Evolutionary conservation across 2,113 vertebrate species (phyloP).

Genomic region (Thalassarche chlororhynchos): DNA sequence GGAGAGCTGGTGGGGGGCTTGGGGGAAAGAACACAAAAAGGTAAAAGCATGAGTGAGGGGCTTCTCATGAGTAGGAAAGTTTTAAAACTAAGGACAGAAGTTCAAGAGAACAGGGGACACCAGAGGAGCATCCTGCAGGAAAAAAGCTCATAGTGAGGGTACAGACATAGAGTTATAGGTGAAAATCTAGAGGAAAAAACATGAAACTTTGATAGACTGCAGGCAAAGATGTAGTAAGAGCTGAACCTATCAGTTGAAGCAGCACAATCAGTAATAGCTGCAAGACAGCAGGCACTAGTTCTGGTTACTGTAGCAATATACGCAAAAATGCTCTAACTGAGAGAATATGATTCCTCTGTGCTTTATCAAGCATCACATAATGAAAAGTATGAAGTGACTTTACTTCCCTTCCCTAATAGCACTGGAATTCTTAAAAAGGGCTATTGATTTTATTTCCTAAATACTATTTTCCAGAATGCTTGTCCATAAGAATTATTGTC

Average conservation of each 20-base stretch:
- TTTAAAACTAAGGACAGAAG: neutral
- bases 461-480: neutral
- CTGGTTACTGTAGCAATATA: neutral
- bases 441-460: conserved; percentile 42
- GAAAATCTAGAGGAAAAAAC: neutral
- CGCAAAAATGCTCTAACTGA: neutral
- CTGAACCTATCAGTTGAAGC: neutral
- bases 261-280: neutral
- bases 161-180: neutral
- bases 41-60: neutral
- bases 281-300: neutral
- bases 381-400: neutral
- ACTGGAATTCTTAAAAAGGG: neutral
- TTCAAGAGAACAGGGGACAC: neutral
- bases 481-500: neutral
- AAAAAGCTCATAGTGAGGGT: neutral
- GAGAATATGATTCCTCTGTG: neutral
- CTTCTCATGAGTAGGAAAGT: neutral
- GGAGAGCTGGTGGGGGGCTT: neutral
- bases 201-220: neutral
- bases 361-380: conserved; percentile 14
- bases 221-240: neutral
- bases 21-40: neutral
- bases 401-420: neutral
- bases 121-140: neutral